A percentile compares a stretch with the other conserved stretches of the same genome.
These are phyloP conservation scores for Emydura subglobosa DNA, from an alignment of 2,113 vertebrate genomes.

Conservation along the genomic window DNA sequence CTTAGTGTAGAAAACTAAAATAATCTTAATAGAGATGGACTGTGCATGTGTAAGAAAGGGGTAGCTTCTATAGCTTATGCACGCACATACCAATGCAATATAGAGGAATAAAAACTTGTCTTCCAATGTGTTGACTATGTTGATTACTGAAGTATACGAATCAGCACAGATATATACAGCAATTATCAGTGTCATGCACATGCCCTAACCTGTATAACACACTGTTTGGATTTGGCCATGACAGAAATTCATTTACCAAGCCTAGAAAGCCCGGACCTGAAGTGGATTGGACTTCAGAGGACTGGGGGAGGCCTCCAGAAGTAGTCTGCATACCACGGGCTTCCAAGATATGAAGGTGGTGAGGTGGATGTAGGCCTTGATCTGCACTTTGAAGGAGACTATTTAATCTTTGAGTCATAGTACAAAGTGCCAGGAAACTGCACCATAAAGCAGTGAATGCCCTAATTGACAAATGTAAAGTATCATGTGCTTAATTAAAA, in stretches of 20 bases:
- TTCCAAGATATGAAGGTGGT: neutral
- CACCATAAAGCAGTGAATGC: neutral
- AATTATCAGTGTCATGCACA: neutral
- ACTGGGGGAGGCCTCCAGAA: neutral
- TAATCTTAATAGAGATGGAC: neutral
- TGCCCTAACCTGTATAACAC: neutral
- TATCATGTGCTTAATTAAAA: neutral
- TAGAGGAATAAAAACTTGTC: neutral
- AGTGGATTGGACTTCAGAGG: neutral
- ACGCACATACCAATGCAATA: rapidly evolving
- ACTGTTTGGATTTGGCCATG: neutral
- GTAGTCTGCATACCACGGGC: neutral
- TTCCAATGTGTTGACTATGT: neutral
- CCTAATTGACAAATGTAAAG: neutral
- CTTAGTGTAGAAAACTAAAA: neutral
- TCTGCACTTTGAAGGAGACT: neutral
- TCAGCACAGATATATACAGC: neutral
- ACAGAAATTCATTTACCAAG: neutral
- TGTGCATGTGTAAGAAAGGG: neutral
- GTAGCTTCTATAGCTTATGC: neutral
- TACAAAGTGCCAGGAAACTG: neutral
- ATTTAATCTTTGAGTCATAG: neutral
- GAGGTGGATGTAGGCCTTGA: neutral
- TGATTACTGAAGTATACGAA: neutral
- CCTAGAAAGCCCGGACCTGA: neutral